Percentiles rank a stretch among this genome's conserved stretches.
These are phyloP conservation scores for Condylura cristata DNA, from an alignment of 2,113 vertebrate genomes.

Conservation along the genomic window DNA sequence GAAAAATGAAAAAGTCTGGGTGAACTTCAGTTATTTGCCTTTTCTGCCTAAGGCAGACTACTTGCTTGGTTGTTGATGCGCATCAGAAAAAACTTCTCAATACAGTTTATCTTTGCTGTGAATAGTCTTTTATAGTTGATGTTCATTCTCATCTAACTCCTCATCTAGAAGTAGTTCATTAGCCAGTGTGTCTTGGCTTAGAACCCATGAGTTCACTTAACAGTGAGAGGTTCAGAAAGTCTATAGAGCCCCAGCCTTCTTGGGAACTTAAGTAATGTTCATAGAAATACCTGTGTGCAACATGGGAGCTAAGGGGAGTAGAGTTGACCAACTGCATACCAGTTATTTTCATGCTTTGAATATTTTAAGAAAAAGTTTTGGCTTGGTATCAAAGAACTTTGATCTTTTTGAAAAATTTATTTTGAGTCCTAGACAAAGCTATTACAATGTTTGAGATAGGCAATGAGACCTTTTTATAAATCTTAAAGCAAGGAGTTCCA, in stretches of 20 bases:
- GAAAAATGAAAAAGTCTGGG: background rate
- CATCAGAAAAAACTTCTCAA: background rate
- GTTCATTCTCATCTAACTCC: background rate
- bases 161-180: background rate
- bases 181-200: background rate
- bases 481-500: conserved; percentile 1
- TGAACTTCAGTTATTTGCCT: background rate
- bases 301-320: background rate
- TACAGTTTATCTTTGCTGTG: background rate
- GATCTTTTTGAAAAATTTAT: conserved; percentile 26
- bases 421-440: background rate
- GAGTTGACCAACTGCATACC: background rate
- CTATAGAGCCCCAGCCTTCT: background rate
- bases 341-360: background rate
- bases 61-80: background rate
- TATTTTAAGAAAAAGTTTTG: conserved; percentile 47
- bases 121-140: background rate
- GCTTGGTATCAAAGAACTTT: conserved; percentile 21
- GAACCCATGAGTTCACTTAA: conserved; percentile 3
- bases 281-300: background rate
- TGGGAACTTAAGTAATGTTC: background rate
- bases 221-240: background rate
- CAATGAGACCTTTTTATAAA: background rate
- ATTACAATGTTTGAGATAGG: conserved; percentile 40
- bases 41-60: background rate